Percentiles rank a stretch among this genome's conserved stretches.
Conservation (phyloP, 2,888 invertebrate species). For the Acleris literana region DNA sequence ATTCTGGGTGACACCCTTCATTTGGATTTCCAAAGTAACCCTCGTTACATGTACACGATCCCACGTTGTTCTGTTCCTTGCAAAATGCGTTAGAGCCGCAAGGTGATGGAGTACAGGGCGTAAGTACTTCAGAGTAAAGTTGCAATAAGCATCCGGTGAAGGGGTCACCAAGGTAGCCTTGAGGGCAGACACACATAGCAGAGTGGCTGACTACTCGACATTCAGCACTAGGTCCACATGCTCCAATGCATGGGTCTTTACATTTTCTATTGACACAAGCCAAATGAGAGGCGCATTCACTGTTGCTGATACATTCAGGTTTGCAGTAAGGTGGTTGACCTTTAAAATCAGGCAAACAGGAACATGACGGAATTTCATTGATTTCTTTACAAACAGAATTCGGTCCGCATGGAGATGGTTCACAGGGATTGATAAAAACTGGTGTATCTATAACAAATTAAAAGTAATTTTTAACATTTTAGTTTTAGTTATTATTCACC, state of each 20-base stretch:
- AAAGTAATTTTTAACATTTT: too few species aligned
- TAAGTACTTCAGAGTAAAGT: constrained; percentile 76
- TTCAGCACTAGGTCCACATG: constrained; percentile 88
- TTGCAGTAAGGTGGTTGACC: constrained; percentile 90
- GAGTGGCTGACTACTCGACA: constrained; percentile 90
- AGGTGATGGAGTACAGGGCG: constrained; percentile 87
- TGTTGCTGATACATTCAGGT: constrained; percentile 91
- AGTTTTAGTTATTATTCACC: too few species aligned
- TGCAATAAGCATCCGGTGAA: constrained; percentile 83
- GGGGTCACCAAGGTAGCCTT: constrained; percentile 86
- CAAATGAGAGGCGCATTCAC: constrained; percentile 87
- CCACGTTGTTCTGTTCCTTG: constrained; percentile 86
- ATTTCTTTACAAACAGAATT: constrained; percentile 88
- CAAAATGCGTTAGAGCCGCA: constrained; percentile 89
- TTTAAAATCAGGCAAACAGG: constrained; percentile 87
- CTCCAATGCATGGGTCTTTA: constrained; percentile 87
- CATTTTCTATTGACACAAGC: constrained; percentile 90
- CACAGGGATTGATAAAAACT: constrained; percentile 85
- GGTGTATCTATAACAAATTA: constrained; percentile 40
- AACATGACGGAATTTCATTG: constrained; percentile 88
- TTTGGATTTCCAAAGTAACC: constrained; percentile 90
- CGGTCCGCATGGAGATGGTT: constrained; percentile 91
- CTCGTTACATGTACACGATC: constrained; percentile 87
- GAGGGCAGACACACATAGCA: constrained; percentile 89
- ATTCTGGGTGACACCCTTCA: constrained; percentile 90